Conservation (phyloP, 30 jellyfish, hydroid and myxozoan species). For the Turritopsis dohrnii region DNA sequence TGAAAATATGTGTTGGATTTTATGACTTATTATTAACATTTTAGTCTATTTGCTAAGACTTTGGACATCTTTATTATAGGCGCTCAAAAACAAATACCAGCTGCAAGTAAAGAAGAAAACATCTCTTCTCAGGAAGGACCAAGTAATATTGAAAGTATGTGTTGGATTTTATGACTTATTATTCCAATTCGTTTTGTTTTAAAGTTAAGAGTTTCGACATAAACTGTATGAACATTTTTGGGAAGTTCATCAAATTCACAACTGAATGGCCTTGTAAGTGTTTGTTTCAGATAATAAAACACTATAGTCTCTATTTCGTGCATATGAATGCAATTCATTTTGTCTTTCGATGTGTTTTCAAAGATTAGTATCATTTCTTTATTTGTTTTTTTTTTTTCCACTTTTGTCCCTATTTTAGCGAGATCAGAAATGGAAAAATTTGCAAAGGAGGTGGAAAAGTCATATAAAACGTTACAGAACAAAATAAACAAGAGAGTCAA, state of each 20-base stretch:
- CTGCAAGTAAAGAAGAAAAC: no score
- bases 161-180: neutral
- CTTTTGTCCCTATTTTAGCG: neutral
- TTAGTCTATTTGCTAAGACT: no score
- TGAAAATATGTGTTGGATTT: no score
- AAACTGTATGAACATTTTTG: neutral
- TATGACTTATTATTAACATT: no score
- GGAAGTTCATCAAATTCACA: neutral
- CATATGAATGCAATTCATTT: neutral
- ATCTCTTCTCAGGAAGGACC: neutral
- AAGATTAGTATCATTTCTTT: neutral
- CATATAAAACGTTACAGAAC: neutral
- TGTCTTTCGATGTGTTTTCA: neutral
- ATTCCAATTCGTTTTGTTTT: neutral
- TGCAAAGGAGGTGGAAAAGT: neutral
- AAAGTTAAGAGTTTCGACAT: neutral
- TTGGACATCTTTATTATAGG: no score
- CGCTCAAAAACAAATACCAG: no score
- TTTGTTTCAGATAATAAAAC: neutral
- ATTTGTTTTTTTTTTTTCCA: neutral
- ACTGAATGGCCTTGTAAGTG: neutral
- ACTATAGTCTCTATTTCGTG: neutral
- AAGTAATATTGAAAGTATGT: neutral
- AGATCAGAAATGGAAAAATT: neutral
- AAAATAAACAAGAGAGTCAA: constrained; percentile 5